These are phyloP conservation scores for Drosophila subsilvestris DNA, from an alignment of 2,888 invertebrate genomes.

Conservation along the genomic window DNA sequence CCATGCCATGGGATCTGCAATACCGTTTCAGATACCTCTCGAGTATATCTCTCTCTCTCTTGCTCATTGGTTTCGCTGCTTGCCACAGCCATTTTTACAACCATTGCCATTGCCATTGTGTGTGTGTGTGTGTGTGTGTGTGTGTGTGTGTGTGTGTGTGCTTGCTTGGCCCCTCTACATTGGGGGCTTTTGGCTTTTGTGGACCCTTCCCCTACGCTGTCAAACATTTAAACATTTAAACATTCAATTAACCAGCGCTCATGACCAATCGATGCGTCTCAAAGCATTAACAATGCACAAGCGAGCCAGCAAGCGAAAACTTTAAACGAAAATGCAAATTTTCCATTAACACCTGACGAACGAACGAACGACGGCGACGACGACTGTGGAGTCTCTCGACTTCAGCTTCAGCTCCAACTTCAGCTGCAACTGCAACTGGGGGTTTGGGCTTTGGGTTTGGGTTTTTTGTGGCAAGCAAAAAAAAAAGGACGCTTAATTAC, in stretches of 20 bases:
- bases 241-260: constrained; percentile 34
- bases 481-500: constrained; percentile 57
- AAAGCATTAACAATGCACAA: constrained; percentile 26
- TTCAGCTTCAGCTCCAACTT: background rate
- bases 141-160: background rate
- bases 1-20: background rate
- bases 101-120: constrained; percentile 43
- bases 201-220: constrained; percentile 38
- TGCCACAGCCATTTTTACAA: constrained; percentile 22
- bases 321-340: constrained; percentile 46
- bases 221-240: constrained; percentile 34
- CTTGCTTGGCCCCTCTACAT: constrained; percentile 13
- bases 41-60: too few relatives aligned
- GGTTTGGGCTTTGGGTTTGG: background rate
- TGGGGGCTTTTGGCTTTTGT: constrained; percentile 20
- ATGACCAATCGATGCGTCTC: constrained; percentile 51
- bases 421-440: background rate
- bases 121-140: background rate
- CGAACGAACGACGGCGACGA: background rate
- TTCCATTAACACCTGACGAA: constrained; percentile 55
- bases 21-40: background rate
- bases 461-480: constrained; percentile 1
- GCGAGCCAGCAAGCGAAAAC: constrained; percentile 16
- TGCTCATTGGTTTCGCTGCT: background rate
- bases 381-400: constrained; percentile 4